Evolutionary conservation across 2,113 vertebrate genomes (phyloP).

Genomic region (Tonatia bakeri): DNA sequence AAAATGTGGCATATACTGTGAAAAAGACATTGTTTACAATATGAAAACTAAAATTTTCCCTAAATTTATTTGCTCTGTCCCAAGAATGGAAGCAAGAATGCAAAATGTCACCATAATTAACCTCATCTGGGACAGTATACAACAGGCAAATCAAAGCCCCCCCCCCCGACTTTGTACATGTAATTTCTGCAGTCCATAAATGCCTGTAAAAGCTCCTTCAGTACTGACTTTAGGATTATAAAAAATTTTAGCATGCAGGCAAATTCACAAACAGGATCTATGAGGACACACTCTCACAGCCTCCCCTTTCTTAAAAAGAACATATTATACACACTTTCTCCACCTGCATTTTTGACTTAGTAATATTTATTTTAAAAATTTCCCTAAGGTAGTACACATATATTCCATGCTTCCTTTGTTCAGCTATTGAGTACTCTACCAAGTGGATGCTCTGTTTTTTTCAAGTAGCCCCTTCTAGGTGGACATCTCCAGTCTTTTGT

Average conservation of each 20-base stretch:
- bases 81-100: conserved; percentile 4
- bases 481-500: neutral
- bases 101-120: neutral
- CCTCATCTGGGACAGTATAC: neutral
- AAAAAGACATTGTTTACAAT: conserved; percentile 55
- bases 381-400: conserved; percentile 26
- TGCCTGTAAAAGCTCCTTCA: neutral
- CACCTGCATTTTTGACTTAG: neutral
- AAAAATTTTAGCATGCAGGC: neutral
- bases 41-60: neutral
- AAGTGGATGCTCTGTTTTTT: neutral
- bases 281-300: neutral
- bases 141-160: neutral
- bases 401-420: neutral
- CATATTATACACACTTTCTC: neutral
- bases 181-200: neutral
- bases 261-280: conserved; percentile 30
- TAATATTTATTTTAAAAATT: neutral
- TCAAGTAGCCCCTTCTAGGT: neutral
- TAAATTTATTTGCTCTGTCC: no score
- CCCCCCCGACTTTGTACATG: neutral
- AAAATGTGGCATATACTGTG: conserved; percentile 32
- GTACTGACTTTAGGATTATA: neutral
- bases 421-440: neutral
- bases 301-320: neutral